phyloP scores from a whole-genome alignment of 2,113 vertebrate species.

The Rhynchomys soricoides region DNA sequence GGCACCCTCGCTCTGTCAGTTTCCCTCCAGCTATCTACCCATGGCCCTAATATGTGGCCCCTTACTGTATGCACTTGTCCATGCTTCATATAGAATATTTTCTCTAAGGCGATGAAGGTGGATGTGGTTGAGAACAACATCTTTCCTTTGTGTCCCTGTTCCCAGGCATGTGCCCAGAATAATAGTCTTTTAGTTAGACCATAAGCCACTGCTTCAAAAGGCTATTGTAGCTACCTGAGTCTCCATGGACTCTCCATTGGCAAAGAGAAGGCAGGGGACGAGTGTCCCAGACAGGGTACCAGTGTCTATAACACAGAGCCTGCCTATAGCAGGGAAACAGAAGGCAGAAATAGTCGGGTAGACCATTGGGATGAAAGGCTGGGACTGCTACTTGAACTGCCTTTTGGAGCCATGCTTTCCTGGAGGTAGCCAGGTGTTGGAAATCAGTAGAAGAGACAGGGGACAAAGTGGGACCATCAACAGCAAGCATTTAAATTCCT shows the following conservation, averaged over 20 bases:
- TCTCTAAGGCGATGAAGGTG: background rate
- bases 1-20: background rate
- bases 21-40: background rate
- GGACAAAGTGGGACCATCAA: background rate
- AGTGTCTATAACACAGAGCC: background rate
- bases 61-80: background rate
- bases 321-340: background rate
- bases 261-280: background rate
- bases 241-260: background rate
- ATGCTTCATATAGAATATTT: background rate
- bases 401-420: fast-evolving
- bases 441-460: background rate
- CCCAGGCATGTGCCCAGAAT: background rate
- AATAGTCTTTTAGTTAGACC: background rate
- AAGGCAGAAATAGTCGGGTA: background rate
- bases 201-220: background rate
- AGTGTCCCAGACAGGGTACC: background rate
- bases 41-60: background rate
- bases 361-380: fast-evolving
- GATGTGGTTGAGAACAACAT: background rate
- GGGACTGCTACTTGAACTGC: background rate
- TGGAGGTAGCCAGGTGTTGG: fast-evolving
- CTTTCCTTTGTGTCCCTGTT: background rate
- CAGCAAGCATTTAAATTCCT: background rate
- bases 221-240: background rate